These are phyloP conservation scores for Hymenochirus boettgeri DNA, from an alignment of 2,113 vertebrate genomes.

Conservation along the genomic window DNA sequence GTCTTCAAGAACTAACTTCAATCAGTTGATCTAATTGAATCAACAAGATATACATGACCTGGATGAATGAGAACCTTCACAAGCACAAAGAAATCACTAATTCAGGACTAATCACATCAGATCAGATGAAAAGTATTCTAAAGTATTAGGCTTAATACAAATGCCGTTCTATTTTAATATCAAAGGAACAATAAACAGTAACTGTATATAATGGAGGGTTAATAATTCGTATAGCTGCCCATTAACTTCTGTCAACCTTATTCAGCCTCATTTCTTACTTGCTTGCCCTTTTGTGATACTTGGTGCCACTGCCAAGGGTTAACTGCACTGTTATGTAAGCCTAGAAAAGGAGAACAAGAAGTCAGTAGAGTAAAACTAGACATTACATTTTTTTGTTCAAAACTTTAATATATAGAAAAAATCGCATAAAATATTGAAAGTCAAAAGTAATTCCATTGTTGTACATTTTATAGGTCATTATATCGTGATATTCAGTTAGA, in stretches of 20 bases:
- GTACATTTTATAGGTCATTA: no score
- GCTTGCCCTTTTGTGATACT: slow-evolving; percentile 12
- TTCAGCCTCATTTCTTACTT: slow-evolving; percentile 31
- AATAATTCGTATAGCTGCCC: slow-evolving; percentile 29
- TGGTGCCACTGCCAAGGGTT: slow-evolving; percentile 16
- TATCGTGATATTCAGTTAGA: no score
- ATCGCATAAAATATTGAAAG: background rate
- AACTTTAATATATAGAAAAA: background rate
- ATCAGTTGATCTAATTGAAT: no score
- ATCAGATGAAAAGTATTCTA: no score
- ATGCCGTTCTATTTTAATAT: no score
- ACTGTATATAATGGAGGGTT: slow-evolving; percentile 20
- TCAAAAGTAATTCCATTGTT: background rate
- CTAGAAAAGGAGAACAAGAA: background rate
- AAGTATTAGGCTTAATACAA: no score
- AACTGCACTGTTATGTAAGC: slow-evolving; percentile 10
- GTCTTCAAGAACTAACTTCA: no score
- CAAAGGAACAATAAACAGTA: slow-evolving; percentile 2
- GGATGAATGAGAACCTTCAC: no score
- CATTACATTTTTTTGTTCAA: background rate
- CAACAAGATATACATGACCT: no score
- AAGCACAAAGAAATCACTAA: no score
- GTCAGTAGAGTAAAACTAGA: background rate
- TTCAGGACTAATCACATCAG: no score
- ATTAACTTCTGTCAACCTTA: slow-evolving; percentile 42